Evolutionary conservation across 2,888 invertebrate species (phyloP).

Genomic region (Lithophane socia): DNA sequence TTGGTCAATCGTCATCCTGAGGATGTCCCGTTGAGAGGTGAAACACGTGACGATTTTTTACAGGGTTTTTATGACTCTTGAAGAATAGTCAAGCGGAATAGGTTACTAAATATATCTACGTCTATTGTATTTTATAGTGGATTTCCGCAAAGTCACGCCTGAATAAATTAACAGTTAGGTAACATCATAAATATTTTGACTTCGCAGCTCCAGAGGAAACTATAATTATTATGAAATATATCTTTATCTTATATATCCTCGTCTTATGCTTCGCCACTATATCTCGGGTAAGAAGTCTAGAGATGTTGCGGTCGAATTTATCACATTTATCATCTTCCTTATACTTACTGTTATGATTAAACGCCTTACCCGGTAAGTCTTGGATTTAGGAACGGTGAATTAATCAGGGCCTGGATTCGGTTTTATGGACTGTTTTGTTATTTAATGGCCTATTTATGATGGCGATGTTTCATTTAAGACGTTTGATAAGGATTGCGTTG

Average conservation of each 20-base stretch:
- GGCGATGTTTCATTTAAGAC: conserved; percentile 53
- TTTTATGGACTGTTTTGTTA: conserved; percentile 67
- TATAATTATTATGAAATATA: not conserved
- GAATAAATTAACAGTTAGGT: not conserved
- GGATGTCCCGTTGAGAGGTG: too few species aligned
- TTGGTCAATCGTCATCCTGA: too few species aligned
- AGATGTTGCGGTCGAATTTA: conserved; percentile 58
- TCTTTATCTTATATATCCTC: not conserved
- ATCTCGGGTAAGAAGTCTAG: conserved; percentile 9
- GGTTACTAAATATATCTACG: too few species aligned
- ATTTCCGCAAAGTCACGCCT: too few species aligned
- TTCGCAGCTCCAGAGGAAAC: not conserved
- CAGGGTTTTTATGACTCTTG: too few species aligned
- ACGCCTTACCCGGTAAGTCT: conserved; percentile 57
- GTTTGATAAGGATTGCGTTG: conserved; percentile 50
- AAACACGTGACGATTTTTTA: too few species aligned
- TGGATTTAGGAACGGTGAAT: conserved; percentile 66
- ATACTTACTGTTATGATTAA: conserved; percentile 66
- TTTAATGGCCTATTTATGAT: conserved; percentile 64
- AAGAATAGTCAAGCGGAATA: too few species aligned
- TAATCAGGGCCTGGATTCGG: conserved; percentile 59
- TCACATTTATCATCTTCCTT: conserved; percentile 64
- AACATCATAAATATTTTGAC: not conserved
- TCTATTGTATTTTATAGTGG: too few species aligned
- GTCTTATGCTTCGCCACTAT: conserved; percentile 7